These are phyloP conservation scores for Emmelina monodactyla DNA, from an alignment of 2,888 invertebrate species.

Conservation along the genomic window DNA sequence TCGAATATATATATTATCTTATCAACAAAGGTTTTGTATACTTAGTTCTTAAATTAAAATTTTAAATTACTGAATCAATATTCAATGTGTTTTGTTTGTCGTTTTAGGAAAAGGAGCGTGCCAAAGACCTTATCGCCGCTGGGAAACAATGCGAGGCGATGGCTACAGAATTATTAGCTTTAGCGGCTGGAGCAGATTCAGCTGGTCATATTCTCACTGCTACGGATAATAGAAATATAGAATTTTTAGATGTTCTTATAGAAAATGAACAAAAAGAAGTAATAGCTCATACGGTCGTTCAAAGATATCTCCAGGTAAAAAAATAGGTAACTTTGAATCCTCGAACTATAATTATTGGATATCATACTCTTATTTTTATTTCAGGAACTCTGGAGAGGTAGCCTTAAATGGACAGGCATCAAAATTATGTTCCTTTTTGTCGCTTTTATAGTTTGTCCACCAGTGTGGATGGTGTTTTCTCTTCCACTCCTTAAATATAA, in stretches of 20 bases:
- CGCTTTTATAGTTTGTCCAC: slow-evolving; percentile 91
- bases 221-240: slow-evolving; percentile 91
- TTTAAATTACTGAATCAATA: slow-evolving; percentile 16
- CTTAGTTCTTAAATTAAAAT: neutral
- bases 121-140: slow-evolving; percentile 94
- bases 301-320: slow-evolving; percentile 92
- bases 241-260: slow-evolving; percentile 95
- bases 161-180: slow-evolving; percentile 94
- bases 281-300: slow-evolving; percentile 96
- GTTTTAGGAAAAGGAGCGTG: slow-evolving; percentile 91
- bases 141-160: slow-evolving; percentile 97
- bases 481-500: slow-evolving; percentile 94
- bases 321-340: slow-evolving; percentile 61
- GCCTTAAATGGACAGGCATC: slow-evolving; percentile 95
- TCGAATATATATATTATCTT: slow-evolving; percentile 89
- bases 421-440: slow-evolving; percentile 93
- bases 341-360: slow-evolving; percentile 1
- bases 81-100: slow-evolving; percentile 20
- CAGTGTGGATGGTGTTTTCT: slow-evolving; percentile 95
- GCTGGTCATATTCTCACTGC: slow-evolving; percentile 95
- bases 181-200: slow-evolving; percentile 93
- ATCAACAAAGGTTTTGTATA: slow-evolving; percentile 73
- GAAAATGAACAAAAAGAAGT: slow-evolving; percentile 99
- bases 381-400: slow-evolving; percentile 97
- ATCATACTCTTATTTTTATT: slow-evolving; percentile 22